Conservation (phyloP, 2,113 vertebrate species). For the Lagopus leucura region DNA sequence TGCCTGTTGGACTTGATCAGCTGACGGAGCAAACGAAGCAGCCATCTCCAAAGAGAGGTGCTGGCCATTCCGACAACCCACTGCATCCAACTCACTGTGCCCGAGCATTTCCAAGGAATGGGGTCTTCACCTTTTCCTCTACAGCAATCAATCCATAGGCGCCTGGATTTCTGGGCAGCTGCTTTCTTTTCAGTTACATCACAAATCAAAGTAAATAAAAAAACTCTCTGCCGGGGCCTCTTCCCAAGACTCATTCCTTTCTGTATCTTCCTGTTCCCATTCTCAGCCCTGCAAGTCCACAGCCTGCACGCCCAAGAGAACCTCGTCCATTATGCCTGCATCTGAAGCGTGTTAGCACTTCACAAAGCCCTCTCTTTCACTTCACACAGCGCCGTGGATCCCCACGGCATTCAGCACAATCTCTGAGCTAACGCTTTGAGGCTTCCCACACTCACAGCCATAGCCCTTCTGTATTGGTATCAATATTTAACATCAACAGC, state of each 20-base stretch:
- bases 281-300: not conserved
- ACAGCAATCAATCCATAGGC: conserved; percentile 17
- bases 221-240: not conserved
- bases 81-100: not conserved
- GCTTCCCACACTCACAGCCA: not conserved
- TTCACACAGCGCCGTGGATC: not conserved
- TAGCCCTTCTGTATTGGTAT: not conserved
- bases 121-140: conserved; percentile 19
- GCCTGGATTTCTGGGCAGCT: conserved; percentile 14
- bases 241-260: not conserved
- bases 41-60: not conserved
- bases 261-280: not conserved
- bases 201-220: conserved; percentile 50
- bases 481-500: conserved; percentile 12
- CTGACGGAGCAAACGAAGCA: not conserved
- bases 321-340: not conserved
- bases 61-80: not conserved
- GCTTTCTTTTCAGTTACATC: conserved; percentile 45
- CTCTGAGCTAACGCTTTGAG: not conserved
- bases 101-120: not conserved
- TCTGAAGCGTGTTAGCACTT: not conserved
- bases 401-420: not conserved
- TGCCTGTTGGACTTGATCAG: not conserved
- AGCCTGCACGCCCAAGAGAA: not conserved
- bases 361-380: not conserved